phyloP scores from a whole-genome alignment of 2,797 vertebrate genomes.

The Sparidentex hasta region DNA sequence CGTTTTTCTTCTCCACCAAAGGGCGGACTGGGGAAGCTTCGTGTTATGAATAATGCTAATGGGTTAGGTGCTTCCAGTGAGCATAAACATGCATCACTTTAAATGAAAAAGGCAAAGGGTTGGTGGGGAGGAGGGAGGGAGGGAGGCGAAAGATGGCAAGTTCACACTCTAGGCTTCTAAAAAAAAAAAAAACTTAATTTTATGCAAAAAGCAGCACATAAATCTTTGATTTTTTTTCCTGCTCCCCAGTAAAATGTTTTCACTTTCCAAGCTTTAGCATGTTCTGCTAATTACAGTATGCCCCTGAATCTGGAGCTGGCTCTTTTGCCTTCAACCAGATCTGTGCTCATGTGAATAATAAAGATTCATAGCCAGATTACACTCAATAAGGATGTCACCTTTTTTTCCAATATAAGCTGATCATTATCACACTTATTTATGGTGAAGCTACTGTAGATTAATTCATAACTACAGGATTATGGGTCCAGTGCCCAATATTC shows the following conservation, averaged over 20 bases:
- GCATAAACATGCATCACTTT: constrained; percentile 72
- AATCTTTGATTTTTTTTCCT: constrained; percentile 70
- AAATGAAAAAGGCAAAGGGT: constrained; percentile 57
- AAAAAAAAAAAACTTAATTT: constrained; percentile 50
- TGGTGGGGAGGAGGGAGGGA: constrained; percentile 8
- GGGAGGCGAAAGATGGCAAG: constrained; percentile 29
- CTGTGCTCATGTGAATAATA: constrained; percentile 43
- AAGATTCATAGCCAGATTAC: constrained; percentile 28
- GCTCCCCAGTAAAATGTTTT: constrained; percentile 67
- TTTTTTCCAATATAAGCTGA: constrained; percentile 25
- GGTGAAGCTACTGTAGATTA: background rate
- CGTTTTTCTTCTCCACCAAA: constrained; percentile 67
- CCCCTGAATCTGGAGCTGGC: constrained; percentile 38
- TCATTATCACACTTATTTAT: constrained; percentile 18
- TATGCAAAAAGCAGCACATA: constrained; percentile 71
- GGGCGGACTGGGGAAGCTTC: constrained; percentile 54
- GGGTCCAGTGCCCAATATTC: background rate
- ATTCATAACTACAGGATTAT: background rate
- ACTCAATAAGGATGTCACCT: background rate
- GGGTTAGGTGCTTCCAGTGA: constrained; percentile 64
- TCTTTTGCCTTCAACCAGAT: constrained; percentile 60
- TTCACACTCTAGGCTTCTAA: constrained; percentile 58
- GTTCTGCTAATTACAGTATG: constrained; percentile 76
- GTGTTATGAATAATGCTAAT: constrained; percentile 82
- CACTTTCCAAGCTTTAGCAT: constrained; percentile 64